Percentiles rank a stretch among this genome's conserved stretches.
phyloP scores from a whole-genome alignment of 2,113 vertebrate species.

The Tichodroma muraria region DNA sequence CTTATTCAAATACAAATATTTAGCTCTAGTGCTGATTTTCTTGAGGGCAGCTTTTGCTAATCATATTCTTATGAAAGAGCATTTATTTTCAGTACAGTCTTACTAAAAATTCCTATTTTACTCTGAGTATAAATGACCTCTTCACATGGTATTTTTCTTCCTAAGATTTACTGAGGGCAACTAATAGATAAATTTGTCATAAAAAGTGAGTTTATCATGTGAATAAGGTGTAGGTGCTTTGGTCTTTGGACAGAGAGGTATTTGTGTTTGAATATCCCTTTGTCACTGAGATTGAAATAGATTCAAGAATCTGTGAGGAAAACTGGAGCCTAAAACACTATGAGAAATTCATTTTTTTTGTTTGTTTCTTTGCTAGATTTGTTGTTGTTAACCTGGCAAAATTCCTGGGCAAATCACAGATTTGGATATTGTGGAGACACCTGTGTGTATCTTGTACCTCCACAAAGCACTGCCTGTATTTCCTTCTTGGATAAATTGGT shows the following conservation, averaged over 20 bases:
- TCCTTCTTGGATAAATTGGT: background rate
- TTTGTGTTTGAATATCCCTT: background rate
- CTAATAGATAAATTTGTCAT: background rate
- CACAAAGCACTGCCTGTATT: background rate
- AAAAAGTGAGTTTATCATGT: background rate
- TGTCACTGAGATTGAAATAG: background rate
- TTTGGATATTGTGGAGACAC: background rate
- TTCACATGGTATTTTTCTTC: background rate
- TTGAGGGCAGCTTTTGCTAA: background rate
- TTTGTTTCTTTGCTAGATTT: background rate
- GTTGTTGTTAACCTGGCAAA: background rate
- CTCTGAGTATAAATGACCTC: background rate
- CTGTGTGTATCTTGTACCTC: background rate
- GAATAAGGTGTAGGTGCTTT: background rate
- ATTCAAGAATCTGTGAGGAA: background rate
- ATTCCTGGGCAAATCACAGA: background rate
- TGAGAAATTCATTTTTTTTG: background rate
- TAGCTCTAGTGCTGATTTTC: background rate
- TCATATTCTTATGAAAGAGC: background rate
- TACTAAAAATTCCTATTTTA: background rate
- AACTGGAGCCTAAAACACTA: background rate
- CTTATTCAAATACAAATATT: background rate
- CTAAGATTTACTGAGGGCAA: background rate
- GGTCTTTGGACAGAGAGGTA: background rate
- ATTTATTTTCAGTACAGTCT: background rate